Percentiles rank a stretch among this genome's conserved stretches.
phyloP scores from a whole-genome alignment of 2,113 vertebrate species.

The Hipposideros armiger region DNA sequence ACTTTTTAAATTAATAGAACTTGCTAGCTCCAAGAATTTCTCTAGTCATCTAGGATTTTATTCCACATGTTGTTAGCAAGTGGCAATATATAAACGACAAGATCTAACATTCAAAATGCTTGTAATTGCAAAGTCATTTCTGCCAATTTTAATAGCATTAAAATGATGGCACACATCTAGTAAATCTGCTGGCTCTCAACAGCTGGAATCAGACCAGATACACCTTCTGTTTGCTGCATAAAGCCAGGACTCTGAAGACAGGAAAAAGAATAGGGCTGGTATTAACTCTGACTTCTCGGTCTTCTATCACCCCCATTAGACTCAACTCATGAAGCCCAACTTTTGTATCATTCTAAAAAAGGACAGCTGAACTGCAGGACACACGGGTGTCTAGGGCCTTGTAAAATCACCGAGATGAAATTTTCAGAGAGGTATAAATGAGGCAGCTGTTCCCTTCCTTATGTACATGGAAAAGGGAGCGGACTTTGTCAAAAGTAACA shows the following conservation, averaged over 20 bases:
- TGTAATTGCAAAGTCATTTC: conserved; percentile 74
- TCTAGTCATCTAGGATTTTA: conserved; percentile 77
- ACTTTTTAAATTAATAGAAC: conserved; percentile 73
- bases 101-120: conserved; percentile 77
- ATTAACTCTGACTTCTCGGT: conserved; percentile 60
- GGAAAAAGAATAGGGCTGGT: not conserved
- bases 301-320: conserved; percentile 61
- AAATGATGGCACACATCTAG: conserved; percentile 72
- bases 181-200: conserved; percentile 78
- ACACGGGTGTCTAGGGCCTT: not conserved
- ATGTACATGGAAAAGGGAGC: not conserved
- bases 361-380: conserved; percentile 38
- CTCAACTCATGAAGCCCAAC: conserved; percentile 21
- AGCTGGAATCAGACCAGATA: conserved; percentile 76
- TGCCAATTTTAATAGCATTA: conserved; percentile 81
- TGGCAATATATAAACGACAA: conserved; percentile 70
- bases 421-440: not conserved
- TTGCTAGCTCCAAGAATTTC: conserved; percentile 70
- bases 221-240: conserved; percentile 78
- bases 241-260: conserved; percentile 70
- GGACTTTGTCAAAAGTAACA: conserved; percentile 8
- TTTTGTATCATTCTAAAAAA: conserved; percentile 52
- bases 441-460: not conserved
- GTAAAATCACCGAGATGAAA: conserved; percentile 46
- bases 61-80: conserved; percentile 77